Evolutionary conservation across 2,888 invertebrate species (phyloP), one percentile per base, ranked within the genome.

Genomic region (Eulithis prunata): DNA sequence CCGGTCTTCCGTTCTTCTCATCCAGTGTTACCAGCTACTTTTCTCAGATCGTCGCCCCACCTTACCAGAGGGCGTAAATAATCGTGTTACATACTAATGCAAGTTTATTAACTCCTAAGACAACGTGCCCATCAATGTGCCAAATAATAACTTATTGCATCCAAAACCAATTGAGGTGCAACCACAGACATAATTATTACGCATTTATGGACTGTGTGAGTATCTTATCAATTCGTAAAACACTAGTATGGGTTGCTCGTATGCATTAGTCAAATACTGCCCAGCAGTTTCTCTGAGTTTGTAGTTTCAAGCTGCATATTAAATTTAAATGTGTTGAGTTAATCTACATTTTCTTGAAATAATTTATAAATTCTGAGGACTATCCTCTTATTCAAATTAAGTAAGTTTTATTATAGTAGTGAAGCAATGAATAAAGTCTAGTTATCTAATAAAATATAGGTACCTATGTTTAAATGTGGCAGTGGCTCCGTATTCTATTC

Each of bases 181-280:
- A 32, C 32, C 32, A 32, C 32, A 32, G 32, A 32, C 32, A 32
- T 32, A 32, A n/a, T n/a, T n/a, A n/a, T 32, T 32, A 32, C 32
- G 4, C 3, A 32, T 4, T 4, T 32, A 32, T 32, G 6, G 32
- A 32, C 4, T 32, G 32, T 21, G 21, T 2, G 21, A 21, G 21
- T 32, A 32, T 6, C 32, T n/a, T 32, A 32, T 6, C 6, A 32
- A 41, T 41, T 41, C 28, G 57, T 32, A 49, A 61, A 46, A 13
- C 36, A 10, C 11, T 64, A 58, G 70, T 72, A 67, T 10, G 41
- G 47, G 21, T 4, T 41, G 32, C 53, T 68, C 60, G 56, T 69
- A 62, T 63, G 71, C 58, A 68, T 71, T 72, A 72, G 67, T 72
- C 71, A 71, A 71, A 71, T 69, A 71, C 64, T 61, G 72, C 71